Conservation (phyloP, 2,113 vertebrate species). For the Pelecanoides urinatrix region DNA sequence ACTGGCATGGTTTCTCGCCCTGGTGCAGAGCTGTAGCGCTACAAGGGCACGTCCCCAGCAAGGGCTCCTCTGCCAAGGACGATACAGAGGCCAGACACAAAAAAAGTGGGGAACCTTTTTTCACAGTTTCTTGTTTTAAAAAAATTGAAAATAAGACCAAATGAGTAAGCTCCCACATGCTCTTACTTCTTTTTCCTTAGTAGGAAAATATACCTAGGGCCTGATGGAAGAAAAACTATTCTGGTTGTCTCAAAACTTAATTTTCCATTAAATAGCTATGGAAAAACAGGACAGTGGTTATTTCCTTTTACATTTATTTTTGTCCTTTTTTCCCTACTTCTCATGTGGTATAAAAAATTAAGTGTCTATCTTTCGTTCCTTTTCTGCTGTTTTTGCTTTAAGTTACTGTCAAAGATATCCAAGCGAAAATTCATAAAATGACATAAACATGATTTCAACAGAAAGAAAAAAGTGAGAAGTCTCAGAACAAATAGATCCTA, state of each 20-base stretch:
- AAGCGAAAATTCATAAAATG: background rate
- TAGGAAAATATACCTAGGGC: background rate
- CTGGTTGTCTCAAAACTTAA: background rate
- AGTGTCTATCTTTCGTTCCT: background rate
- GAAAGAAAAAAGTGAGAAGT: background rate
- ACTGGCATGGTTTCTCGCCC: background rate
- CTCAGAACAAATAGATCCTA: background rate
- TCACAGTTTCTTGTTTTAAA: background rate
- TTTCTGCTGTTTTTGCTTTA: background rate
- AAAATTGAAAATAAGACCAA: background rate
- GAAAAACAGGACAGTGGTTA: background rate
- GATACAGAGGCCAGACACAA: background rate
- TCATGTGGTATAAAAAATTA: background rate
- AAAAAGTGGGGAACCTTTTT: background rate
- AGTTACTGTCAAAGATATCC: background rate
- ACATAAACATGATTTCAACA: background rate
- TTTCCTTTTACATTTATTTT: background rate
- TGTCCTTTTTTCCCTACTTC: background rate
- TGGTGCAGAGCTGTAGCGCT: background rate
- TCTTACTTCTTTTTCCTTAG: background rate
- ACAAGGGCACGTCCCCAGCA: fast-evolving
- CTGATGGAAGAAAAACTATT: background rate
- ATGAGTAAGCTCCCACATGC: background rate
- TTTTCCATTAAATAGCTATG: background rate
- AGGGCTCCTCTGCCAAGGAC: background rate